Conservation (phyloP, 2,797 vertebrate genomes). For the Thamnophis elegans region DNA sequence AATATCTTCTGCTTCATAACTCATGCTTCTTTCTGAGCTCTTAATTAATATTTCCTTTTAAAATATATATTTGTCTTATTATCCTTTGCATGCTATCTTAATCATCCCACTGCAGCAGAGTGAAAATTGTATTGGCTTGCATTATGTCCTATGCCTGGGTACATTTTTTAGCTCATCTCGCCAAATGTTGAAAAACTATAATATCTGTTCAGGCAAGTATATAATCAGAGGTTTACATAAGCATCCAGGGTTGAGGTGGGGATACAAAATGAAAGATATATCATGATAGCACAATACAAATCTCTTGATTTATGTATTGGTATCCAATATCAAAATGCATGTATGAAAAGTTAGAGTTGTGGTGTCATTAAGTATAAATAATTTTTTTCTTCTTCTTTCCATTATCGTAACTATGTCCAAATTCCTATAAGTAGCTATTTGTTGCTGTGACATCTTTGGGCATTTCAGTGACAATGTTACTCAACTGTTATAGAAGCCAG, state of each 20-base stretch:
- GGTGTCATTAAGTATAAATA: not conserved
- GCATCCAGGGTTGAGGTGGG: not conserved
- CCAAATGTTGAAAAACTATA: not conserved
- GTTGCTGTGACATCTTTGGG: not conserved
- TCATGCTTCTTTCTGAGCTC: not conserved
- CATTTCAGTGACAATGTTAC: not conserved
- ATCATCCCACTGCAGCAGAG: not conserved
- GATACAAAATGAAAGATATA: not conserved
- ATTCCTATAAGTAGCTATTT: not conserved
- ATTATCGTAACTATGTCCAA: not conserved
- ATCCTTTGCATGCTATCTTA: not conserved
- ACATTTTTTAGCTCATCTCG: not conserved
- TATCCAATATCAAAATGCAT: not conserved
- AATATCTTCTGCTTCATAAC: not conserved
- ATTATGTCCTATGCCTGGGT: not conserved
- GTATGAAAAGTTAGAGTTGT: not conserved
- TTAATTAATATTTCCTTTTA: not conserved
- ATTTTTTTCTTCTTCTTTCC: not conserved
- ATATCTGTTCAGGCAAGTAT: not conserved
- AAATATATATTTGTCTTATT: not conserved
- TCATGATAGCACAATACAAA: not conserved
- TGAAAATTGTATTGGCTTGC: not conserved
- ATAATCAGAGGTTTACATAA: not conserved
- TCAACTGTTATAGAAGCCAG: not conserved
- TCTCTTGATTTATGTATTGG: not conserved